phyloP scores from a whole-genome alignment of 1,140 invertebrate genomes.

The silkworm (Bombyx mori) region ASM3026992v2 NC_085115.1:4393001-4393500 shows the following conservation, averaged over 20 bases:
- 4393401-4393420: too few relatives aligned
- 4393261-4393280: conserved; percentile 9
- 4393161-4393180: conserved; percentile 35
- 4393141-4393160: conserved; percentile 32
- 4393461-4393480: too few relatives aligned
- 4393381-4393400: too few relatives aligned
- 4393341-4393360: too few relatives aligned
- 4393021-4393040: conserved; percentile 44
- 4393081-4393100: conserved; percentile 13
- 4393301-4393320: not conserved
- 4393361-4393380: too few relatives aligned
- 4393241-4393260: conserved; percentile 15
- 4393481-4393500: too few relatives aligned
- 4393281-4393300: not conserved
- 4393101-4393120: conserved; percentile 20
- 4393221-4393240: conserved; percentile 30
- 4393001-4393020: conserved; percentile 32
- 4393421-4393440: too few relatives aligned
- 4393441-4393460: too few relatives aligned
- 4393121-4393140: conserved; percentile 56
- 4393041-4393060: conserved; percentile 4
- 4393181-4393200: conserved; percentile 28
- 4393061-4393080: conserved; percentile 6
- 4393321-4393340: conserved; percentile 7
- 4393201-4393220: conserved; percentile 24